Conservation (phyloP, 2,113 vertebrate genomes). For the Quiscalus mexicanus region DNA sequence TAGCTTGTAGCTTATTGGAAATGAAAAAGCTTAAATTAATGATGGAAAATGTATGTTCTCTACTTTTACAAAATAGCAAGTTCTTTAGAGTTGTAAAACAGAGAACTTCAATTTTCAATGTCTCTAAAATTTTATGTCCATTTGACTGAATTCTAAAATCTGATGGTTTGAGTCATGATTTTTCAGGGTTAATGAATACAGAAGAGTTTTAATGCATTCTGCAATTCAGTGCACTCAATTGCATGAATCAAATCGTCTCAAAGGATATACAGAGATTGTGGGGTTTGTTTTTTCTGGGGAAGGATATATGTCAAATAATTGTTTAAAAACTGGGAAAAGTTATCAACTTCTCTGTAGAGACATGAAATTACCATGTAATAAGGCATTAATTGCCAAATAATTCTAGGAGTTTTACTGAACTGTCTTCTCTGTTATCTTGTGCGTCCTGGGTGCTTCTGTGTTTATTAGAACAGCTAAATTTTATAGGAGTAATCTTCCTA, state of each 20-base stretch:
- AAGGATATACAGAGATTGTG: neutral
- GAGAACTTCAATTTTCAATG: neutral
- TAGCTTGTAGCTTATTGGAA: neutral
- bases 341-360: neutral
- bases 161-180: neutral
- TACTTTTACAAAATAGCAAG: neutral
- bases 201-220: neutral
- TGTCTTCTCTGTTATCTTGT: neutral
- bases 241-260: neutral
- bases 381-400: neutral
- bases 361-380: neutral
- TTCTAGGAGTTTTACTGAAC: neutral
- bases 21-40: neutral
- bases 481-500: neutral
- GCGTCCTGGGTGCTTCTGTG: neutral
- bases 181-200: neutral
- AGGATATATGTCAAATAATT: neutral
- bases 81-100: neutral
- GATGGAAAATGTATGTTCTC: neutral
- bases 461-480: neutral
- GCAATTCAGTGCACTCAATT: neutral
- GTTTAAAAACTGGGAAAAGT: neutral
- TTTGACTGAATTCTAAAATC: neutral
- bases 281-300: neutral
- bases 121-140: neutral